phyloP scores from a whole-genome alignment of 2,888 invertebrate genomes.

The Coecobrya sp. region DNA sequence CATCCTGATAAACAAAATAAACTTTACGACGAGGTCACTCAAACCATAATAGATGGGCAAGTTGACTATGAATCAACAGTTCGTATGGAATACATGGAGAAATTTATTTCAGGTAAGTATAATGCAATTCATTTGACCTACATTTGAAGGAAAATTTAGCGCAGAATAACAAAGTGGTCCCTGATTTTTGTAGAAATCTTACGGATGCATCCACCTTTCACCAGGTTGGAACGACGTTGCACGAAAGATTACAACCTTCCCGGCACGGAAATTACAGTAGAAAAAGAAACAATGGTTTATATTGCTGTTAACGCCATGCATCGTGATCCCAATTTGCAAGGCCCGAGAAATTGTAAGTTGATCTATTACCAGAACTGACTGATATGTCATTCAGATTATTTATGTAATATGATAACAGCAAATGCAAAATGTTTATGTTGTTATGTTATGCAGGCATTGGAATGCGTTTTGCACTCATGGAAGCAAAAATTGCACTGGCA shows the following conservation, averaged over 20 bases:
- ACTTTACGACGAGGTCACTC: slow-evolving; percentile 64
- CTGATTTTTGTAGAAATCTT: slow-evolving; percentile 75
- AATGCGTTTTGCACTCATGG: slow-evolving; percentile 83
- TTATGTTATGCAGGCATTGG: slow-evolving; percentile 71
- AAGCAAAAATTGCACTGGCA: slow-evolving; percentile 82
- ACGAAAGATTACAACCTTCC: slow-evolving; percentile 77
- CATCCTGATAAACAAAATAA: slow-evolving; percentile 81
- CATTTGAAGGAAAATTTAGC: too few relatives aligned
- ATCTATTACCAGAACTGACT: too few relatives aligned
- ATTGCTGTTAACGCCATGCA: slow-evolving; percentile 75
- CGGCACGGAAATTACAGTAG: slow-evolving; percentile 55
- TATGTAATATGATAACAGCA: too few relatives aligned
- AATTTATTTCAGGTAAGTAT: slow-evolving; percentile 81
- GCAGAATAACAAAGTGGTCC: too few relatives aligned
- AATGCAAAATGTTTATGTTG: too few relatives aligned
- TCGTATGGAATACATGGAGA: slow-evolving; percentile 83
- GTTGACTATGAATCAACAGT: slow-evolving; percentile 79
- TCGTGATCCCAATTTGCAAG: slow-evolving; percentile 71
- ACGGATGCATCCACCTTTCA: slow-evolving; percentile 74
- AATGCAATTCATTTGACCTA: too few relatives aligned
- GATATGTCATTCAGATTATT: too few relatives aligned
- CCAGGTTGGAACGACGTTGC: slow-evolving; percentile 75
- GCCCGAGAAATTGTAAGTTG: slow-evolving; percentile 80
- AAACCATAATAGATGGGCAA: slow-evolving; percentile 50
- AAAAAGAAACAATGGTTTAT: slow-evolving; percentile 69